phyloP scores from a whole-genome alignment of 2,113 vertebrate genomes.

The Pollimyrus isidori region DNA sequence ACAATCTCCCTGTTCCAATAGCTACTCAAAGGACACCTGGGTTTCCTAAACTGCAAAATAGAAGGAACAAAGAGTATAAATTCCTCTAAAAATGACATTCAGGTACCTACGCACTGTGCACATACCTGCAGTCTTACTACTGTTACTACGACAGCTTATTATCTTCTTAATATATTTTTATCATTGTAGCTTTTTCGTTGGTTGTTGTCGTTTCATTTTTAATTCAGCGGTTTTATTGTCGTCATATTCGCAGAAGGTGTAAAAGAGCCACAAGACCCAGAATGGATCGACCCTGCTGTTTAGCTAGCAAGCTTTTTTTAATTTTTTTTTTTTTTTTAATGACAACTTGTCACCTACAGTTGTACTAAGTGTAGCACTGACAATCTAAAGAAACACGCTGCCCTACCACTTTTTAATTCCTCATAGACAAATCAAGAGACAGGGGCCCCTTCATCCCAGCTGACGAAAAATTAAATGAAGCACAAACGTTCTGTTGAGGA shows the following conservation, averaged over 20 bases:
- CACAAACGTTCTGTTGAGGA: constrained; percentile 73
- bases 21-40: constrained; percentile 57
- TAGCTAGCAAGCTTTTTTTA: constrained; percentile 76
- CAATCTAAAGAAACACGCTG: constrained; percentile 89
- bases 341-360: constrained; percentile 82
- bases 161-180: constrained; percentile 40
- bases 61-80: constrained; percentile 44
- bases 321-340: constrained; percentile 52
- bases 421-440: constrained; percentile 71
- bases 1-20: constrained; percentile 60
- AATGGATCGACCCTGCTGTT: constrained; percentile 89
- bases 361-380: constrained; percentile 75
- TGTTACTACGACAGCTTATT: constrained; percentile 58
- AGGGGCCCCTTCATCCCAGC: constrained; percentile 72
- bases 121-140: constrained; percentile 59
- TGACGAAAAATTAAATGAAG: constrained; percentile 72
- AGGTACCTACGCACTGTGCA: constrained; percentile 66
- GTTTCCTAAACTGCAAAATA: constrained; percentile 57
- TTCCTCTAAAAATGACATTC: constrained; percentile 65
- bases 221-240: constrained; percentile 43
- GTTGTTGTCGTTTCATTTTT: constrained; percentile 52
- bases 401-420: constrained; percentile 74
- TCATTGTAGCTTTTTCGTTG: constrained; percentile 31
- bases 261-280: constrained; percentile 96
- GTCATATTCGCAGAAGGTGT: constrained; percentile 53